Evolutionary conservation across 92 coral and sea anemone genomes (phyloP).

Genomic region (Paramuricea clavata): DNA sequence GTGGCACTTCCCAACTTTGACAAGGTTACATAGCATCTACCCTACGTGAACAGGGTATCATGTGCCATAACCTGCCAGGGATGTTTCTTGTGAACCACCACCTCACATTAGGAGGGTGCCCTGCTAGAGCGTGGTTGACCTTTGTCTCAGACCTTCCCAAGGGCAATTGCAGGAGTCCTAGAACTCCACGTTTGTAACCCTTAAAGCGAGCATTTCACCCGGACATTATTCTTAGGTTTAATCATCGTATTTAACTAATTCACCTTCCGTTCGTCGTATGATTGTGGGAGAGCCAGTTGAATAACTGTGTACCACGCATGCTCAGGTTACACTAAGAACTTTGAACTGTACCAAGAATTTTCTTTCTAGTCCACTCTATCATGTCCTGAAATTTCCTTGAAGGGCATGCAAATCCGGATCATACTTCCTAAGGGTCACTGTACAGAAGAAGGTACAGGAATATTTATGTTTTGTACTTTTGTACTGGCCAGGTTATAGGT

Average conservation of each 20-base stretch:
- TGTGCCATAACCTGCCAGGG: conserved; percentile 91
- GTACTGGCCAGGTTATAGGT: too few species aligned
- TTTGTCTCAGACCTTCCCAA: conserved; percentile 99
- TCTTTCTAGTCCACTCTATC: too few species aligned
- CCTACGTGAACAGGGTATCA: conserved; percentile 63
- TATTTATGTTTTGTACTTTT: too few species aligned
- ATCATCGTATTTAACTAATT: conserved; percentile 17
- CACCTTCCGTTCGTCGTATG: background rate
- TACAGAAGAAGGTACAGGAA: too few species aligned
- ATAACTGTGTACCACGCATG: background rate
- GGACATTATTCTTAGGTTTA: background rate
- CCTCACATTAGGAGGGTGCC: conserved; percentile 87
- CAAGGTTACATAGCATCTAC: conserved; percentile 92
- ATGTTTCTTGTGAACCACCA: conserved; percentile 98
- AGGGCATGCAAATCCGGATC: too few species aligned
- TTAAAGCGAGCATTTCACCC: conserved; percentile 99
- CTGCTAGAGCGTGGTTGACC: conserved; percentile 84
- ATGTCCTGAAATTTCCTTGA: too few species aligned
- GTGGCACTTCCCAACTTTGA: conserved; percentile 99
- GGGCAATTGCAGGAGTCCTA: conserved; percentile 85
- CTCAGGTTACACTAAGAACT: background rate
- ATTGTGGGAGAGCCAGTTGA: background rate
- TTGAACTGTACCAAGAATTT: too few species aligned
- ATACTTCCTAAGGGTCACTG: too few species aligned
- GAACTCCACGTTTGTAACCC: conserved; percentile 93